phyloP scores from a whole-genome alignment of 2,888 invertebrate genomes.

The Habrosyne pyritoides region DNA sequence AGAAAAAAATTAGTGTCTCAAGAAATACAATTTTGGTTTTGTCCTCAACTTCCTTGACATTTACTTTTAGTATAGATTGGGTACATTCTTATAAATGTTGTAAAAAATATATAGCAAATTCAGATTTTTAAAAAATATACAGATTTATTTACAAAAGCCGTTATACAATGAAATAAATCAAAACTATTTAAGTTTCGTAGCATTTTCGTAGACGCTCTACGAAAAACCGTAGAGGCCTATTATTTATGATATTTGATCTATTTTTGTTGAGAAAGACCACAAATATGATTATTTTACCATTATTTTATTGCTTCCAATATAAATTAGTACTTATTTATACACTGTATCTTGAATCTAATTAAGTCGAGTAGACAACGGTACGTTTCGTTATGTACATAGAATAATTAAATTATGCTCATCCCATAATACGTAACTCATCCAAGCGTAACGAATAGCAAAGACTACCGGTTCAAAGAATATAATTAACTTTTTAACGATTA shows the following conservation, averaged over 20 bases:
- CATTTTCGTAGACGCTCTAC: slow-evolving; percentile 69
- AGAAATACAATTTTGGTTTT: too few relatives aligned
- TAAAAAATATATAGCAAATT: too few relatives aligned
- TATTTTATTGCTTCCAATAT: neutral
- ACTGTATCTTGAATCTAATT: neutral
- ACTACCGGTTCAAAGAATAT: slow-evolving; percentile 26
- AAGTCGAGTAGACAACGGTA: slow-evolving; percentile 32
- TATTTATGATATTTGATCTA: neutral
- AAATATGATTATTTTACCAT: neutral
- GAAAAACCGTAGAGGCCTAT: slow-evolving; percentile 54
- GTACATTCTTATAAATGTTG: too few relatives aligned
- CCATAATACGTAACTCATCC: slow-evolving; percentile 42
- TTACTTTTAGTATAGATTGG: too few relatives aligned
- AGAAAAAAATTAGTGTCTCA: too few relatives aligned
- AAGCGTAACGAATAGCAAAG: slow-evolving; percentile 45
- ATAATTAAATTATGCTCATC: slow-evolving; percentile 48
- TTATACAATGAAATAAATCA: neutral
- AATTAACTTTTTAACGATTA: slow-evolving; percentile 23
- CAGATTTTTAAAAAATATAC: too few relatives aligned
- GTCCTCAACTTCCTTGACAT: too few relatives aligned
- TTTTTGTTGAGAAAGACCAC: neutral
- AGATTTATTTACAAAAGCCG: neutral
- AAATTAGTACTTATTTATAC: neutral
- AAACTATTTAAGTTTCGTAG: slow-evolving; percentile 45
- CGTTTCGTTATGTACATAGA: slow-evolving; percentile 39